These are phyloP conservation scores for Trichopria drosophilae DNA, from an alignment of 2,888 invertebrate species.

Conservation along the genomic window DNA sequence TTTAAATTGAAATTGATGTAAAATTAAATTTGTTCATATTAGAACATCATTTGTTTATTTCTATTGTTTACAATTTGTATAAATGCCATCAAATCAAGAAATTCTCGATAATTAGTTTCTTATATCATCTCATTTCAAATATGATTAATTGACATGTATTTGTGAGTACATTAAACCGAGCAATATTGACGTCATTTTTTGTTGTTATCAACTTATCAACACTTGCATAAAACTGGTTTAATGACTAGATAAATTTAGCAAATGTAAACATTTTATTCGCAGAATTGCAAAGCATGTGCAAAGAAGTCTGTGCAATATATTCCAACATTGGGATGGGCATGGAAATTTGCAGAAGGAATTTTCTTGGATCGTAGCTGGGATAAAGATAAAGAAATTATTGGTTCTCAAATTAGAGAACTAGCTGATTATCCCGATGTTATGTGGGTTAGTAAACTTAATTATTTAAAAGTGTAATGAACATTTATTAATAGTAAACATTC, in stretches of 20 bases:
- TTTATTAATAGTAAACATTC: constrained; percentile 44
- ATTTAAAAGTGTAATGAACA: background rate
- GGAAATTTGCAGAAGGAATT: constrained; percentile 94
- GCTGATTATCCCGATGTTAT: constrained; percentile 88
- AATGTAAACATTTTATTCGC: constrained; percentile 47
- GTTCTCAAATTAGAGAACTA: constrained; percentile 77
- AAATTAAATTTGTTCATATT: constrained; percentile 2
- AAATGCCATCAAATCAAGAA: too few relatives aligned
- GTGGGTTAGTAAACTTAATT: constrained; percentile 67
- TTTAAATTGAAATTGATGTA: background rate
- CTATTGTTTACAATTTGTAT: too few relatives aligned
- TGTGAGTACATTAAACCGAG: too few relatives aligned
- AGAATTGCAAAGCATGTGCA: constrained; percentile 94
- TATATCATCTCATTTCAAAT: too few relatives aligned
- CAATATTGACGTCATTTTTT: too few relatives aligned
- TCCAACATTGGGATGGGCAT: constrained; percentile 93
- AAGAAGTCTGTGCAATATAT: constrained; percentile 89
- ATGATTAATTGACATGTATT: too few relatives aligned
- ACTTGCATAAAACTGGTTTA: too few relatives aligned
- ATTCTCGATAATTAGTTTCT: too few relatives aligned
- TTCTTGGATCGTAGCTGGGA: constrained; percentile 91
- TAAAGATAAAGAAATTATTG: constrained; percentile 83
- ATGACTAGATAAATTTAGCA: background rate
- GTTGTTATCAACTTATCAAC: too few relatives aligned
- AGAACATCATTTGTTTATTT: background rate